These are phyloP conservation scores for Taphrorychus bicolor DNA, from an alignment of 2,888 invertebrate genomes.

Conservation along the genomic window DNA sequence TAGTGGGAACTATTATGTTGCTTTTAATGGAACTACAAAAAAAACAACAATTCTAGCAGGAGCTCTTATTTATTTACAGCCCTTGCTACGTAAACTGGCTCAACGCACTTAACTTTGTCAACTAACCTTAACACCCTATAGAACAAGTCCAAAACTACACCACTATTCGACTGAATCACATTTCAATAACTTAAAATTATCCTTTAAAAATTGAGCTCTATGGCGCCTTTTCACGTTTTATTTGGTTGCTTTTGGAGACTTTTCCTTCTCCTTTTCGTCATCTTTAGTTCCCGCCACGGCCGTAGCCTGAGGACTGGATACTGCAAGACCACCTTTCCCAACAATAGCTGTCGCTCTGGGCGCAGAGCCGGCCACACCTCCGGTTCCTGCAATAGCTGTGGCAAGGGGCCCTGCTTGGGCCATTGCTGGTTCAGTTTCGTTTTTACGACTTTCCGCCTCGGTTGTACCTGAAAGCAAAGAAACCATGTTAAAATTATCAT, in stretches of 20 bases:
- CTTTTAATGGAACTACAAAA: no score
- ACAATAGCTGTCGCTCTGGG: conserved; percentile 62
- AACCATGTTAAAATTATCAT: no score
- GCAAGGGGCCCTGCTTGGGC: conserved; percentile 63
- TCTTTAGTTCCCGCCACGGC: conserved; percentile 60
- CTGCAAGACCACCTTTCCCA: conserved; percentile 61
- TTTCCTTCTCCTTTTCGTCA: conserved; percentile 38
- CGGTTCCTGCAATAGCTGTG: conserved; percentile 62
- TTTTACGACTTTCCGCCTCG: conserved; percentile 6
- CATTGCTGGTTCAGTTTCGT: conserved; percentile 55
- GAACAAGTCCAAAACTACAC: no score
- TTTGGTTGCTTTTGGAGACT: not conserved
- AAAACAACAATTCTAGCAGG: no score
- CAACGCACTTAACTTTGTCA: no score
- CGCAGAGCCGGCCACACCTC: conserved; percentile 62
- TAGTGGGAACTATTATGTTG: no score
- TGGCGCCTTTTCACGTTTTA: not conserved
- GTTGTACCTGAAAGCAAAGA: not conserved
- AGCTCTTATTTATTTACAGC: no score
- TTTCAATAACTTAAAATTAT: no score
- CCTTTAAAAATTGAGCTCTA: not conserved
- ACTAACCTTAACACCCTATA: no score
- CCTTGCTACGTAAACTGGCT: no score
- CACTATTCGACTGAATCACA: no score
- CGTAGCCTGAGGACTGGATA: conserved; percentile 63